Base-by-base conservation (phyloP, 2,113 vertebrate genomes). In the Podocnemis expansa region DNA sequence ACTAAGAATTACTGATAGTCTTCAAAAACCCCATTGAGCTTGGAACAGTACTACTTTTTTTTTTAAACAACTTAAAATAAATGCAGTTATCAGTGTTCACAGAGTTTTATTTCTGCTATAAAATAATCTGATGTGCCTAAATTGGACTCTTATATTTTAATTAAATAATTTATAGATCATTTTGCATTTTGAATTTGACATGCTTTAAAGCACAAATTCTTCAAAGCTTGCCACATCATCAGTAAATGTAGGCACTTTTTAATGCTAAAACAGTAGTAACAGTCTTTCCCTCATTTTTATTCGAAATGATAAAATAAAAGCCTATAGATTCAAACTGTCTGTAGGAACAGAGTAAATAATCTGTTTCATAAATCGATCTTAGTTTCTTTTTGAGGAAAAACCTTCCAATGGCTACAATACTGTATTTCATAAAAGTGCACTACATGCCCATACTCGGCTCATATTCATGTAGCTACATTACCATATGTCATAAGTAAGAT, bases 301-400 rank as follows among this genome's bases (percentile, higher is more conserved):
- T 96, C 93, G 80, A 93, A 96, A 94, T 87, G 85, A 94, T 45
- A 94, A 89, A 80, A 91, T 91, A 70, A 90, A 96, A 97, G 87
- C 91, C 92, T 94, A 52, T 94, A 96, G 97, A 97, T 96, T 97
- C 84, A 85, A 94, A 91, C 95, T 94, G 96, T 96, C 92, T 95
- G 96, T 94, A 94, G 84, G 88, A 60, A 55, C 82, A 17, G 24
- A 78, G 80, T 93, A 97, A 97, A 80, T 91, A n/a, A 95, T 45
- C 84, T 87, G 78, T 97, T 91, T 97, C 94, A 56, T n/a, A 85
- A 86, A 41, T 83, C n/a, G 70, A 85, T 83, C 80, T 85, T 88
- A 56, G 79, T 79, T 83, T 87, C 88, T 45, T 47, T 95, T 96
- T 94, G 58, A 38, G 41, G 63, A 58, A 83, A 85, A 89, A 11